These are phyloP conservation scores for Champsocephalus esox DNA, from an alignment of 2,797 vertebrate species.

Conservation along the genomic window DNA sequence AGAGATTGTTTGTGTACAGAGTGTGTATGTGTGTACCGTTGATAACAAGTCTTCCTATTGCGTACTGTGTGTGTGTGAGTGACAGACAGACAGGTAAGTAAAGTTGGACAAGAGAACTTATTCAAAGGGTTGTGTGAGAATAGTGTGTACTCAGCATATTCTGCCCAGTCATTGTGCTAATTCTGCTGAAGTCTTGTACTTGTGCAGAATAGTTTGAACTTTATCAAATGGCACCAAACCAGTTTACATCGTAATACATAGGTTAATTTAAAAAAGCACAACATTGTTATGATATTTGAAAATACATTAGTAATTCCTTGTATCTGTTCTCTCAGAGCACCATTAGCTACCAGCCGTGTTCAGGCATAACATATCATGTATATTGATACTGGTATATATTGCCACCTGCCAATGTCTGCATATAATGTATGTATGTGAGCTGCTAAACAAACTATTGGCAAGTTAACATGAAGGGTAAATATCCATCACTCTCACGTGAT, in stretches of 20 bases:
- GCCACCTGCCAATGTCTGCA: too few relatives aligned
- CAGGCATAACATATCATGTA: too few relatives aligned
- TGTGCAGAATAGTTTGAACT: neutral
- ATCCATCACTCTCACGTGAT: neutral
- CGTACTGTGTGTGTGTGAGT: slow-evolving; percentile 33
- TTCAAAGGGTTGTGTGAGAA: neutral
- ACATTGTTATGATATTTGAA: too few relatives aligned
- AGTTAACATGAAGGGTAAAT: neutral
- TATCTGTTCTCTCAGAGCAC: too few relatives aligned
- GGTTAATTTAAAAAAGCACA: too few relatives aligned
- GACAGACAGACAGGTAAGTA: slow-evolving; percentile 22
- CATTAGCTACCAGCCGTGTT: too few relatives aligned
- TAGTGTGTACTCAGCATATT: neutral
- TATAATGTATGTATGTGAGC: neutral
- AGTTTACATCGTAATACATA: neutral
- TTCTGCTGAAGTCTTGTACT: slow-evolving; percentile 7
- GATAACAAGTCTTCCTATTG: slow-evolving; percentile 5
- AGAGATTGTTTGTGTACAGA: slow-evolving; percentile 4
- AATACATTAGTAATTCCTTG: too few relatives aligned
- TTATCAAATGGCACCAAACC: neutral
- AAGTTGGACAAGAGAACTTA: slow-evolving; percentile 35
- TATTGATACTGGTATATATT: too few relatives aligned
- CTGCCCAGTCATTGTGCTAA: slow-evolving; percentile 5
- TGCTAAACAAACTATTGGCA: neutral
- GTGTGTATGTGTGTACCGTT: neutral